Evolutionary conservation across 2,113 vertebrate species (phyloP), one percentile per base, ranked within the genome.

Genomic region (Naja naja): DNA sequence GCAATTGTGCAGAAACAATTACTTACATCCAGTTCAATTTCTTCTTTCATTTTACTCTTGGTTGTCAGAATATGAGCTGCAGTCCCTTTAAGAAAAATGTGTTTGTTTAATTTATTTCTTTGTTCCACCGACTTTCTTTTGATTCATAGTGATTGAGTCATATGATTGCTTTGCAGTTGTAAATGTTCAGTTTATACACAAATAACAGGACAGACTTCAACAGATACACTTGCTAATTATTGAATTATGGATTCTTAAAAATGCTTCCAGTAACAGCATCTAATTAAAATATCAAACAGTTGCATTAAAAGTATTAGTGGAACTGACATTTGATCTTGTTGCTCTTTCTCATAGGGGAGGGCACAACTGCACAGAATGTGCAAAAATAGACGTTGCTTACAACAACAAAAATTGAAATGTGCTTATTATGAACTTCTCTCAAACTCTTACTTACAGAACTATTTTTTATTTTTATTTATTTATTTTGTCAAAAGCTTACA

Each of bases 21-120:
- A 43, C 94, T 97, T 92, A 97, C 98, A 96, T 97, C 90, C 74
- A 86, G 25, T 23, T 74, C 92, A n/a, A 5, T 34, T 4, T 94
- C 58, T 14, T 95, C 86, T 94, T 97, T 94, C 30, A 74, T 0
- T 16, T 86, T 25, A 0, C 39, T 88, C 25, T 92, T 34, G 49
- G 23, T 27, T 74, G 56, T 53, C 91, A 56, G 49, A 47, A 23
- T 20, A 22, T 88, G 22, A 69, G 85, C 89, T 90, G 90, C 93
- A 54, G 89, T 92, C 55, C 96, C 98, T 98, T 93, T 60, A 93
- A 81, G 25, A 94, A 27, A 93, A 87, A 89, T 1, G 89, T 60
- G 1, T 25, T 89, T 0, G 85, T 89, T 58, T 64, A 47, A 0
- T 5, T 85, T 54, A 3, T 89, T 89, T 3, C 89, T 27, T 87